Conservation (phyloP, 2,113 vertebrate genomes). For the Diadophis punctatus region DNA sequence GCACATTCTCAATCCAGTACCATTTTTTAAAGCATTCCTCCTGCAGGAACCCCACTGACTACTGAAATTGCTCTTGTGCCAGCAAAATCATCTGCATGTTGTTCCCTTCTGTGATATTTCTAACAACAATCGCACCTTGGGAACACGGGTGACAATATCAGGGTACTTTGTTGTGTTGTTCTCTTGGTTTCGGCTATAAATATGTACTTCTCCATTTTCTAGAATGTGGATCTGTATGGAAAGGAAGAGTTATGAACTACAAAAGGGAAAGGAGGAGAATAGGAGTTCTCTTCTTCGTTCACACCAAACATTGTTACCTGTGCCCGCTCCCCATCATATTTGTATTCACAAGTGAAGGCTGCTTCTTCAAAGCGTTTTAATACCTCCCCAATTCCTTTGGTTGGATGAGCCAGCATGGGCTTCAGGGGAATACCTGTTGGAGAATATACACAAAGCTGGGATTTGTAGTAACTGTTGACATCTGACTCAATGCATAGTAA, state of each 20-base stretch:
- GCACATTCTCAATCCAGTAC: background rate
- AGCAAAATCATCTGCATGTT: background rate
- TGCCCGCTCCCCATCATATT: conserved; percentile 88
- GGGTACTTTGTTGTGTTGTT: conserved; percentile 90
- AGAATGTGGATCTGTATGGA: conserved; percentile 80
- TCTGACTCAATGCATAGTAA: background rate
- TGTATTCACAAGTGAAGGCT: conserved; percentile 90
- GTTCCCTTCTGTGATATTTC: background rate
- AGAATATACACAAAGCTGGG: background rate
- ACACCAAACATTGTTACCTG: conserved; percentile 70
- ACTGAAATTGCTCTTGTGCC: background rate
- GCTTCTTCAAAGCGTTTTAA: conserved; percentile 87
- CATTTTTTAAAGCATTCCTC: background rate
- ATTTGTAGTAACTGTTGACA: background rate
- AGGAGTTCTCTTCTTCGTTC: background rate
- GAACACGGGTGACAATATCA: conserved; percentile 81
- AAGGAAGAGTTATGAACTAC: background rate
- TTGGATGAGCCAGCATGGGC: conserved; percentile 90
- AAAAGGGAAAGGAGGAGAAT: background rate
- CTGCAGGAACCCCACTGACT: background rate
- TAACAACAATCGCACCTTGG: conserved; percentile 69
- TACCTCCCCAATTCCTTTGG: conserved; percentile 82
- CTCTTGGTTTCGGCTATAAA: conserved; percentile 91
- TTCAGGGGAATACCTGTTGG: conserved; percentile 79
- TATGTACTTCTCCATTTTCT: conserved; percentile 78